phyloP scores from a whole-genome alignment of 1,140 invertebrate species.

The Lepidurus arcticus region DNA sequence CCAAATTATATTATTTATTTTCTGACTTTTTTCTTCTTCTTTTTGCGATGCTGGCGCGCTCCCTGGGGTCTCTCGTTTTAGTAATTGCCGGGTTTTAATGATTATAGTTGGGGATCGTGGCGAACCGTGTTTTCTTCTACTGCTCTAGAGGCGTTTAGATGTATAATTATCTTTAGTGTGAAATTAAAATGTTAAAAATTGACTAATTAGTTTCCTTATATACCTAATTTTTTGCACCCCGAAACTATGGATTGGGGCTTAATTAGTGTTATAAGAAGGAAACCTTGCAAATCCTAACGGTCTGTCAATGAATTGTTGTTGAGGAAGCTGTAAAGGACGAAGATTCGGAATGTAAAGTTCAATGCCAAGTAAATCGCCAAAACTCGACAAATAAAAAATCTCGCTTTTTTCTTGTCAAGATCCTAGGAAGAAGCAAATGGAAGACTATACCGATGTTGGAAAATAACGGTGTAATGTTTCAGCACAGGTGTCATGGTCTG shows the following conservation, averaged over 20 bases:
- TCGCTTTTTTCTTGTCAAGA: neutral
- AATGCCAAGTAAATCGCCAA: neutral
- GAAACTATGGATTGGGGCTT: neutral
- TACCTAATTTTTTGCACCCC: neutral
- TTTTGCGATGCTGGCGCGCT: no score
- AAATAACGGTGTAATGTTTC: conserved; percentile 1
- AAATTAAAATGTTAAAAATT: neutral
- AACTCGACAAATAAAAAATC: neutral
- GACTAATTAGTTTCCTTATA: neutral
- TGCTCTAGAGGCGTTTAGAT: no score
- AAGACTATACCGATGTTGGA: neutral
- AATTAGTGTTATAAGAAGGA: neutral
- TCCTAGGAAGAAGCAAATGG: neutral
- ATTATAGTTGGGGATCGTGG: no score
- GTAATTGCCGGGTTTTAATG: no score
- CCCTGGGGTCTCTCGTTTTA: no score
- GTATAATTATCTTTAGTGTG: no score
- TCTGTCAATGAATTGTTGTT: neutral
- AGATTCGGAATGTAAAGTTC: neutral
- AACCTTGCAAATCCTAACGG: neutral
- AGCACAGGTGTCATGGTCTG: conserved; percentile 17
- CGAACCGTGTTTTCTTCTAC: no score
- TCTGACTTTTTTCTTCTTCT: no score
- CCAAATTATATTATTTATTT: no score
- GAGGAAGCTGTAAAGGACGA: neutral